phyloP scores from a whole-genome alignment of 2,888 invertebrate genomes.

The Marasmarcha lunaedactyla region DNA sequence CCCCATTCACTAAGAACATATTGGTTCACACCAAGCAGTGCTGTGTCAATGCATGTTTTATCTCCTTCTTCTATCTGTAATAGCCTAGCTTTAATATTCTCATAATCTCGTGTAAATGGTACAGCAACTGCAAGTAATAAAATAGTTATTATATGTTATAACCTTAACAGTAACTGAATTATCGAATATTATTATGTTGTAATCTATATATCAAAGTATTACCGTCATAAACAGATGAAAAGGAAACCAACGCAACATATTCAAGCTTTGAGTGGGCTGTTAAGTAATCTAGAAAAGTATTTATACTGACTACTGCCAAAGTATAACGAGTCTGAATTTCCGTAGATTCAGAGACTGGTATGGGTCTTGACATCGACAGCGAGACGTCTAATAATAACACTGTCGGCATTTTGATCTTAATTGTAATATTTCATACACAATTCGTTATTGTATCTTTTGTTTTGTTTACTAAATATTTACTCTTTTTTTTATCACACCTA shows the following conservation, averaged over 20 bases:
- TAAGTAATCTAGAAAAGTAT: constrained; percentile 54
- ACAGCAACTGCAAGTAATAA: constrained; percentile 70
- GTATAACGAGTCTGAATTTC: constrained; percentile 49
- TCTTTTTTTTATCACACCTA: too few relatives aligned
- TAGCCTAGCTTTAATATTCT: constrained; percentile 80
- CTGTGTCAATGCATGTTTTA: constrained; percentile 86
- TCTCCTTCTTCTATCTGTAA: constrained; percentile 86
- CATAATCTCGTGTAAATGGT: constrained; percentile 91
- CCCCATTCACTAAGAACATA: constrained; percentile 92
- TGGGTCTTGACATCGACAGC: constrained; percentile 55
- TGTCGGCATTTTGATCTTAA: constrained; percentile 41
- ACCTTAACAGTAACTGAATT: too few relatives aligned
- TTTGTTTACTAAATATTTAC: too few relatives aligned
- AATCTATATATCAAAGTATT: too few relatives aligned
- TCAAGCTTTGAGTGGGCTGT: constrained; percentile 49
- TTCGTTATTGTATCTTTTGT: too few relatives aligned
- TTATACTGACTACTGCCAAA: constrained; percentile 46
- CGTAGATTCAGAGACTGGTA: constrained; percentile 39
- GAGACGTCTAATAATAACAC: constrained; percentile 54
- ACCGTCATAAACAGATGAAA: constrained; percentile 57
- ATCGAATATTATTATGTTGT: too few relatives aligned
- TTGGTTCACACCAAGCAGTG: constrained; percentile 82
- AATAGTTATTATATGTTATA: neutral
- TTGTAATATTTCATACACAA: too few relatives aligned
- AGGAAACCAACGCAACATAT: constrained; percentile 51